Evolutionary conservation across 1,140 invertebrate genomes (phyloP), one percentile per base, ranked within the genome.

Genomic region (Drosophila willistoni): DNA sequence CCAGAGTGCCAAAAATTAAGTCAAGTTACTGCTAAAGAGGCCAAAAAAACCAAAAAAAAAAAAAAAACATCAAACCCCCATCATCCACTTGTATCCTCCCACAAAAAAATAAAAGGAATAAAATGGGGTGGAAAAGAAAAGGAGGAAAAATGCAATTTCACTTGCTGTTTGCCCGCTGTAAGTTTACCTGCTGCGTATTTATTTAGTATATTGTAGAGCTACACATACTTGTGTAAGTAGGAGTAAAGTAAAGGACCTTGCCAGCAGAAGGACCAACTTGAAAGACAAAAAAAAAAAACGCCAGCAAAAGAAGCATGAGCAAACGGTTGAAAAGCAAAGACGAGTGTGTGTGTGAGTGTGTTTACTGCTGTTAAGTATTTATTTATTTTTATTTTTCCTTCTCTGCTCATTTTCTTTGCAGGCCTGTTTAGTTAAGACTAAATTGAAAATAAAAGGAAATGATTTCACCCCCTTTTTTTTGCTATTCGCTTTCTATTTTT

Each of bases 361-460:
- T 70, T 85, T 85, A 76, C 68, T 86, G 62, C 81, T 79, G 75
- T 71, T 76, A 75, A 85, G 86, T 85, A 86, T 69, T 79, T 77
- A 80, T 84, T 84, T 84, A 71, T 74, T 71, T 81, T 86, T 61
- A 70, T 65, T 81, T 86, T 78, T 64, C 29, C 29, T 51, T 22
- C 44, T 10, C 17, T 51, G 44, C 44, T 22, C 44, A 51, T 51
- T 51, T 51, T 51, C 44, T 22, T 51, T 51, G 44, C 44, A 19
- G 10, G 44, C 44, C 44, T 51, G 44, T 51, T 47, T 47, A 47
- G 44, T 47, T 47, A 47, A 47, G 44, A 47, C 44, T 19, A 47
- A 47, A 47, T 47, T 47, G 44, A 47, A 47, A 47, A 47, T 9
- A 47, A 47, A 6, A 47, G 14, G 44, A 51, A 51, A 51, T 51